Conservation (phyloP, 1,140 invertebrate genomes). For the Nephila pilipes region DNA sequence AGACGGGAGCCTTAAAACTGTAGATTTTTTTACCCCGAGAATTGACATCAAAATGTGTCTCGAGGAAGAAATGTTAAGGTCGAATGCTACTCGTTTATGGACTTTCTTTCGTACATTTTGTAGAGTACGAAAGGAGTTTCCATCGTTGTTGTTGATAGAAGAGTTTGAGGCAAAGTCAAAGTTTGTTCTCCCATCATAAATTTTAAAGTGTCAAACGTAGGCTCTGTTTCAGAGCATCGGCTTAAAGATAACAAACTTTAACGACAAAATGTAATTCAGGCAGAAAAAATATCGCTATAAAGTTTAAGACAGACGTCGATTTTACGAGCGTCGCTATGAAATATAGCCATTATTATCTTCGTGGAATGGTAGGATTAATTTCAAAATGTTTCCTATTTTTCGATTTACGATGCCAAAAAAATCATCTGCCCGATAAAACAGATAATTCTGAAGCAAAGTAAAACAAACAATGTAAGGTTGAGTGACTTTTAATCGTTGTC, state of each 20-base stretch:
- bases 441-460: neutral
- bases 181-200: neutral
- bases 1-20: no score
- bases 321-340: neutral
- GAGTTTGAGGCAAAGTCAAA: neutral
- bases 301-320: neutral
- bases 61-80: no score
- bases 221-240: neutral
- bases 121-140: no score
- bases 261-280: neutral
- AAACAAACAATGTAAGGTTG: neutral
- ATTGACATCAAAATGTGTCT: no score
- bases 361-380: constrained; percentile 18
- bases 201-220: neutral
- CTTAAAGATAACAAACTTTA: neutral
- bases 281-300: neutral
- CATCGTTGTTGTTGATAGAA: no score
- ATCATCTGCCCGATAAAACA: neutral
- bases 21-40: no score
- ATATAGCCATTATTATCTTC: neutral
- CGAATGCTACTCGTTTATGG: no score
- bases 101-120: no score
- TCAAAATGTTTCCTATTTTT: neutral
- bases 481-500: neutral
- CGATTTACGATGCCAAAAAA: neutral